Evolutionary conservation across 2,797 vertebrate genomes (phyloP).

Genomic region (Petrocephalus schoutedeni): DNA sequence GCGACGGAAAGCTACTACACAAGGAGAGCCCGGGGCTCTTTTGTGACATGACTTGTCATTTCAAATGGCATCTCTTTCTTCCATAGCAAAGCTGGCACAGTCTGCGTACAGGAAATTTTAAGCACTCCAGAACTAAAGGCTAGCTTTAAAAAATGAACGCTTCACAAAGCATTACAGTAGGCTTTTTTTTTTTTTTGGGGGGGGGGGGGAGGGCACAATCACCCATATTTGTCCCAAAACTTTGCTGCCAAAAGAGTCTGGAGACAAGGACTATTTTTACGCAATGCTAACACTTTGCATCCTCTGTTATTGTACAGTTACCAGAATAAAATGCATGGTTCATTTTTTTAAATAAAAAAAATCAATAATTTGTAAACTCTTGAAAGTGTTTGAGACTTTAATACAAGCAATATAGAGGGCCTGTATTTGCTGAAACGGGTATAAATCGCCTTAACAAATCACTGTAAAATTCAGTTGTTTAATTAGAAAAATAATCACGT

Average conservation of each 20-base stretch:
- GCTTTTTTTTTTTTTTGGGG: neutral
- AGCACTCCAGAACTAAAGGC: conserved; percentile 49
- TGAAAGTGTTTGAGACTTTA: neutral
- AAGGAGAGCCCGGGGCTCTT: conserved; percentile 61
- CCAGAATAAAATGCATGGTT: neutral
- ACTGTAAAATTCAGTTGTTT: neutral
- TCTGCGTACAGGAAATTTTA: conserved; percentile 59
- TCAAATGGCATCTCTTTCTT: conserved; percentile 64
- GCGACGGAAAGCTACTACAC: conserved; percentile 66
- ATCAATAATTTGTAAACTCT: neutral
- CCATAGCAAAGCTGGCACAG: conserved; percentile 64
- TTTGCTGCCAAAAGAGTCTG: neutral
- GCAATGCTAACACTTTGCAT: neutral
- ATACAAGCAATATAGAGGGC: neutral
- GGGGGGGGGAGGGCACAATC: neutral
- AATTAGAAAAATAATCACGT: neutral
- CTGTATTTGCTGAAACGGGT: neutral
- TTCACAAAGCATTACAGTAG: neutral
- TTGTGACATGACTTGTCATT: conserved; percentile 70
- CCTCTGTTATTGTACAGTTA: neutral
- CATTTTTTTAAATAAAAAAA: neutral
- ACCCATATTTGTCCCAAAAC: neutral
- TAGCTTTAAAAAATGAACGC: conserved; percentile 54
- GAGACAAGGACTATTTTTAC: neutral
- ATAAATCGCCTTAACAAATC: neutral